Percentiles rank a stretch among this genome's conserved stretches.
These are phyloP conservation scores for Scaptomyza pallida DNA, from an alignment of 1,140 invertebrate genomes.

Conservation along the genomic window DNA sequence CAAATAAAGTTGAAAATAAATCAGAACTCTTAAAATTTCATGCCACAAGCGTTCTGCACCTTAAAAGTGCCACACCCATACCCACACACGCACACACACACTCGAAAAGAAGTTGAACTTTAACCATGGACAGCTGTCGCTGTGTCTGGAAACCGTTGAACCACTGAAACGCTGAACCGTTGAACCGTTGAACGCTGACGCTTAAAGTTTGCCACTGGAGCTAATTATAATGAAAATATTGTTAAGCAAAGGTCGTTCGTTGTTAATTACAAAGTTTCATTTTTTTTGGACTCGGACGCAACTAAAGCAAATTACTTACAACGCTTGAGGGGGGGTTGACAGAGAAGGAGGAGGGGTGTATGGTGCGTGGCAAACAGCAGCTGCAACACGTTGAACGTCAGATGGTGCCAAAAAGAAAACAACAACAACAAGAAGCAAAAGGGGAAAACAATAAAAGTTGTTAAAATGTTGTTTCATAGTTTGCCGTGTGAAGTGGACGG, in stretches of 20 bases:
- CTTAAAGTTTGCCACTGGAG: constrained; percentile 19
- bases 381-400: constrained; percentile 26
- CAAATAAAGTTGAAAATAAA: no score
- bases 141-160: constrained; percentile 16
- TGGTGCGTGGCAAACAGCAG: constrained; percentile 2
- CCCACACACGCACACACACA: constrained; percentile 3
- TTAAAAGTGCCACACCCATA: not conserved
- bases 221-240: constrained; percentile 54
- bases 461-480: constrained; percentile 42
- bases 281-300: constrained; percentile 48
- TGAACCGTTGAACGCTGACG: constrained; percentile 19
- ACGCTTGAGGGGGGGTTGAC: not conserved
- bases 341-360: not conserved
- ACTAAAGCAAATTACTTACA: constrained; percentile 50
- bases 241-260: constrained; percentile 43
- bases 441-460: constrained; percentile 32
- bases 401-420: constrained; percentile 11
- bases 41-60: no score
- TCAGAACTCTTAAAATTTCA: no score
- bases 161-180: constrained; percentile 16
- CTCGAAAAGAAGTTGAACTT: not conserved
- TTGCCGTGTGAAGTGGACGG: constrained; percentile 7
- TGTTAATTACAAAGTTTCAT: constrained; percentile 56
- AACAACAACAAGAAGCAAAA: not conserved
- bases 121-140: constrained; percentile 28